A percentile compares a stretch with the other conserved stretches of the same genome.
These are phyloP conservation scores for Macrostomum cliftonense DNA, from an alignment of 2,888 invertebrate genomes.

Conservation along the genomic window DNA sequence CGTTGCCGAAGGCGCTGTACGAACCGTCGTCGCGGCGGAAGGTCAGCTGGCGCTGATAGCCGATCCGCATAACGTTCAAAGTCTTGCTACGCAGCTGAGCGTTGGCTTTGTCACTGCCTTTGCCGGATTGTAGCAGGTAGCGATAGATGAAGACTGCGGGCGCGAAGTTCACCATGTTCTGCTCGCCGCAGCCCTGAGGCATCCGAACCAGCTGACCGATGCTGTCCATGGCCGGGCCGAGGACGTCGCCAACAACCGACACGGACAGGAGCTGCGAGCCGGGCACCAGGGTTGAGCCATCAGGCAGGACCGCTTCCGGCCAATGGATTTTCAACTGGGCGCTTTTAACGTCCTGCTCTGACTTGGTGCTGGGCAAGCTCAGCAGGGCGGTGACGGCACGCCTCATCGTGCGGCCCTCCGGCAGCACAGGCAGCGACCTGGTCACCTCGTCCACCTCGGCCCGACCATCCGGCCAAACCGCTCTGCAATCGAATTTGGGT, in stretches of 20 bases:
- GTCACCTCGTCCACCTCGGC: too few species aligned
- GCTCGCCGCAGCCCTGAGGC: conserved; percentile 3
- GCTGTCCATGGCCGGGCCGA: conserved; percentile 1
- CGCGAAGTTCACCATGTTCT: conserved; percentile 4
- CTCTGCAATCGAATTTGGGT: too few species aligned
- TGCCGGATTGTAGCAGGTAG: background rate
- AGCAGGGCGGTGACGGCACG: too few species aligned
- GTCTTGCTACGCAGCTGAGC: background rate
- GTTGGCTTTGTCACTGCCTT: background rate
- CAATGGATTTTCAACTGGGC: too few species aligned
- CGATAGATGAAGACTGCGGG: conserved; percentile 1
- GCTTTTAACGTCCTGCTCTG: too few species aligned
- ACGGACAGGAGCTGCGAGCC: too few species aligned
- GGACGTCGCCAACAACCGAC: background rate
- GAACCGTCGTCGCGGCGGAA: conserved; percentile 5
- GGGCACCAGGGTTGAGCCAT: too few species aligned
- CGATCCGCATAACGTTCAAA: background rate
- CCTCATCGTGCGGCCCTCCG: too few species aligned
- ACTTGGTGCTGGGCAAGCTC: too few species aligned
- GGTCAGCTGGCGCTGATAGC: conserved; percentile 1
- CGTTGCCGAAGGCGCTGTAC: conserved; percentile 1
- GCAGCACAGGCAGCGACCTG: too few species aligned
- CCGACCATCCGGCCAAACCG: too few species aligned
- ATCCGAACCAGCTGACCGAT: background rate
- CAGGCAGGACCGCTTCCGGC: too few species aligned